Evolutionary conservation across 1,140 invertebrate species (phyloP).

Genomic region (Scaptomyza graminum): DNA sequence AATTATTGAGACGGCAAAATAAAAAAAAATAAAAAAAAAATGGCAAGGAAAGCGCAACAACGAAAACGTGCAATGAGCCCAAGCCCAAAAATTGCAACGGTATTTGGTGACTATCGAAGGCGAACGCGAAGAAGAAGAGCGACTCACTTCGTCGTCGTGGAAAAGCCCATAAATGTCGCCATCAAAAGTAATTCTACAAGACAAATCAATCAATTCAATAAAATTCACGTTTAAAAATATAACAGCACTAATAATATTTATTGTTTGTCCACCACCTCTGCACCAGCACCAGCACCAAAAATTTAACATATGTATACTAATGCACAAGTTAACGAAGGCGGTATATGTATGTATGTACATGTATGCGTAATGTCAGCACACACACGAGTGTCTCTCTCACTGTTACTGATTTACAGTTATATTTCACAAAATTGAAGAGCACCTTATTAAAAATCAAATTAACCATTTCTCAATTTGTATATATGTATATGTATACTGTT

Average conservation of each 20-base stretch:
- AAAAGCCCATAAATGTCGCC: constrained; percentile 31
- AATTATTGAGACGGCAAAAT: no score
- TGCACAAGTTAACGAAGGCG: constrained; percentile 32
- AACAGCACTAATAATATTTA: constrained; percentile 38
- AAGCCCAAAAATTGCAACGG: no score
- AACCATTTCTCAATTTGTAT: not conserved
- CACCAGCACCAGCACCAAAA: no score
- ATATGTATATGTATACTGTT: not conserved
- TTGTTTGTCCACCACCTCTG: constrained; percentile 34
- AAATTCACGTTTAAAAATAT: constrained; percentile 19
- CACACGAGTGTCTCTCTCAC: no score
- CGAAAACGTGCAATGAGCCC: constrained; percentile 9
- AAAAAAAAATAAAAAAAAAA: no score
- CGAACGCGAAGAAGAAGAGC: constrained; percentile 3
- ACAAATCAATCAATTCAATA: constrained; percentile 24
- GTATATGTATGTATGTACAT: no score
- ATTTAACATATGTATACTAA: no score
- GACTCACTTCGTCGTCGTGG: constrained; percentile 14
- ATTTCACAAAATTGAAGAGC: not conserved
- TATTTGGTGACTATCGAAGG: not conserved
- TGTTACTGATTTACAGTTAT: not conserved
- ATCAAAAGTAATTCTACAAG: constrained; percentile 42
- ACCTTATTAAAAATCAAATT: not conserved
- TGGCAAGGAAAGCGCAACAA: no score
- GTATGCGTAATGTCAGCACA: no score